phyloP scores from a whole-genome alignment of 2,888 invertebrate species.

The Iphiclides podalirius region DNA sequence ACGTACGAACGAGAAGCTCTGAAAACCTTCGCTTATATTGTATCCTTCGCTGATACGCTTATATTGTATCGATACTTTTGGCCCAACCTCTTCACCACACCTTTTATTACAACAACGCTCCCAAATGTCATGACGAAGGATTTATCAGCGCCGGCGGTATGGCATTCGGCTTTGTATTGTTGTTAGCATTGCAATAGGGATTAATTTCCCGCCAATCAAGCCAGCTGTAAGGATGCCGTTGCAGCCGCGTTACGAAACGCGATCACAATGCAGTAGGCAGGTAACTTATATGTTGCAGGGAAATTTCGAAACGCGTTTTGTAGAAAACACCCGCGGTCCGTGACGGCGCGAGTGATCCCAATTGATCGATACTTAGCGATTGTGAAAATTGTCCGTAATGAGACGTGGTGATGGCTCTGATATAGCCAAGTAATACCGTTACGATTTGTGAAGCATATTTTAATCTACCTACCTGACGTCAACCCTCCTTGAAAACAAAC shows the following conservation, averaged over 20 bases:
- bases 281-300: conserved; percentile 22
- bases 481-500: too few species aligned
- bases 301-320: conserved; percentile 24
- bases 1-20: too few species aligned
- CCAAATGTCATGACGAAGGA: conserved; percentile 21
- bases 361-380: conserved; percentile 19
- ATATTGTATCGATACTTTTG: conserved; percentile 6
- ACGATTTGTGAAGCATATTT: too few species aligned
- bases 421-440: too few species aligned
- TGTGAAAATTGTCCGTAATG: too few species aligned
- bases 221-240: conserved; percentile 14
- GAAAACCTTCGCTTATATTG: too few species aligned
- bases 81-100: neutral
- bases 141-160: conserved; percentile 11
- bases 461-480: too few species aligned
- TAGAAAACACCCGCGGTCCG: conserved; percentile 25
- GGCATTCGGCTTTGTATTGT: conserved; percentile 5
- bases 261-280: conserved; percentile 25
- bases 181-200: conserved; percentile 17
- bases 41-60: too few species aligned
- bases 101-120: conserved; percentile 12
- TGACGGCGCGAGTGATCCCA: conserved; percentile 19
- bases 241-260: conserved; percentile 20
- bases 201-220: conserved; percentile 12
- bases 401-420: too few species aligned